Evolutionary conservation across 2,113 vertebrate species (phyloP).

Genomic region (Scomber scombrus): DNA sequence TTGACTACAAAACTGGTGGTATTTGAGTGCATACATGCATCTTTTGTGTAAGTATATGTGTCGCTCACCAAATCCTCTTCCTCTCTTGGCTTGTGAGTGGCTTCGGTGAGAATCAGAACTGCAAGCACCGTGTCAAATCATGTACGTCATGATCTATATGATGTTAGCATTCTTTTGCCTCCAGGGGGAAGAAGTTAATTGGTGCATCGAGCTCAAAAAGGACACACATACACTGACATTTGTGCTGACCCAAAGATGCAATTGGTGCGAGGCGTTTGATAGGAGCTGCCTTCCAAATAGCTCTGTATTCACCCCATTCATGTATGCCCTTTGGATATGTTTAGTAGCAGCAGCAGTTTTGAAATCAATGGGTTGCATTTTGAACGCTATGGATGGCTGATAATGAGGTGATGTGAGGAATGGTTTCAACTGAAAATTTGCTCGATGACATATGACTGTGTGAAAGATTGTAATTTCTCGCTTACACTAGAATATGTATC

Average conservation of each 20-base stretch:
- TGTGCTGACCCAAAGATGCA: slow-evolving; percentile 64
- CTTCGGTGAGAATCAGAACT: slow-evolving; percentile 37
- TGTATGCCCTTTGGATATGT: slow-evolving; percentile 53
- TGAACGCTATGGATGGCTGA: slow-evolving; percentile 16
- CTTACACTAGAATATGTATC: not conserved
- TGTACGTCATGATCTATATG: slow-evolving; percentile 22
- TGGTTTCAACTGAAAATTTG: slow-evolving; percentile 52
- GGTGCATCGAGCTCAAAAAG: slow-evolving; percentile 29
- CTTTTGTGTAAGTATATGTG: slow-evolving; percentile 78
- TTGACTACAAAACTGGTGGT: slow-evolving; percentile 81
- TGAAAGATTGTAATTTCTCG: slow-evolving; percentile 35
- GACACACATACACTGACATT: slow-evolving; percentile 24
- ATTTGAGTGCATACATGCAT: slow-evolving; percentile 81
- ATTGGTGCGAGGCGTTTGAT: slow-evolving; percentile 37
- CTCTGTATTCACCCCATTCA: slow-evolving; percentile 44
- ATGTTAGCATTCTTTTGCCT: slow-evolving; percentile 46
- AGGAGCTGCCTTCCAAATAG: slow-evolving; percentile 26
- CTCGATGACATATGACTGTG: slow-evolving; percentile 57
- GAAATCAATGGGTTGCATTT: slow-evolving; percentile 64
- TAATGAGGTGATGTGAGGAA: slow-evolving; percentile 44
- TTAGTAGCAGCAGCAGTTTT: slow-evolving; percentile 20
- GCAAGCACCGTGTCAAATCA: slow-evolving; percentile 45
- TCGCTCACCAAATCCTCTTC: slow-evolving; percentile 71
- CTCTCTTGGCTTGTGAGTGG: slow-evolving; percentile 48
- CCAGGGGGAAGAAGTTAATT: slow-evolving; percentile 23